phyloP scores from a whole-genome alignment of 2,797 vertebrate genomes.

The Onychomys arenicola region DNA sequence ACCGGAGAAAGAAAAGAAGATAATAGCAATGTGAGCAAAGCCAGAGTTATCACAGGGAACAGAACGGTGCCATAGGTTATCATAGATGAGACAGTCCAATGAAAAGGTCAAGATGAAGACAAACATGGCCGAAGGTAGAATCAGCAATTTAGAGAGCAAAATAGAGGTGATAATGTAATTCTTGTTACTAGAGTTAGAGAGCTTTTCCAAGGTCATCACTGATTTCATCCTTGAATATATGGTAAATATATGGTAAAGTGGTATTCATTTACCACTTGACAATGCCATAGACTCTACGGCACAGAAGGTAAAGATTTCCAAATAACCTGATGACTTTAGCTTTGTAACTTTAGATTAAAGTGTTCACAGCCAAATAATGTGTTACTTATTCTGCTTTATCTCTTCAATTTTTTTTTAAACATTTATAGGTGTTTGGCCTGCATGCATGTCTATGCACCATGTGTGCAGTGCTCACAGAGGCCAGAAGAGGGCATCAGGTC shows the following conservation, averaged over 20 bases:
- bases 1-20: not conserved
- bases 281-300: not conserved
- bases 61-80: not conserved
- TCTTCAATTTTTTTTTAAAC: not conserved
- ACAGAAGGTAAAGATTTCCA: not conserved
- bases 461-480: not conserved
- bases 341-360: not conserved
- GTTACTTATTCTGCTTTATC: not conserved
- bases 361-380: not conserved
- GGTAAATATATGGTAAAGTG: not conserved
- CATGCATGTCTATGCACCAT: not conserved
- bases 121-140: not conserved
- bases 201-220: not conserved
- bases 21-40: not conserved
- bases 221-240: not conserved
- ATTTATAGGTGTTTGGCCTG: not conserved
- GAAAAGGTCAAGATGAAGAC: not conserved
- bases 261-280: not conserved
- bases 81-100: too few relatives aligned
- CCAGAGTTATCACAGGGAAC: not conserved
- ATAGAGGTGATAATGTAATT: not conserved
- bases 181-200: not conserved
- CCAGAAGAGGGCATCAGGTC: not conserved
- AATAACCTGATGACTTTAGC: not conserved
- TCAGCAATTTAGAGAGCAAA: not conserved